Evolutionary conservation across 2,113 vertebrate species (phyloP).

Genomic region (Syrmaticus mikado): DNA sequence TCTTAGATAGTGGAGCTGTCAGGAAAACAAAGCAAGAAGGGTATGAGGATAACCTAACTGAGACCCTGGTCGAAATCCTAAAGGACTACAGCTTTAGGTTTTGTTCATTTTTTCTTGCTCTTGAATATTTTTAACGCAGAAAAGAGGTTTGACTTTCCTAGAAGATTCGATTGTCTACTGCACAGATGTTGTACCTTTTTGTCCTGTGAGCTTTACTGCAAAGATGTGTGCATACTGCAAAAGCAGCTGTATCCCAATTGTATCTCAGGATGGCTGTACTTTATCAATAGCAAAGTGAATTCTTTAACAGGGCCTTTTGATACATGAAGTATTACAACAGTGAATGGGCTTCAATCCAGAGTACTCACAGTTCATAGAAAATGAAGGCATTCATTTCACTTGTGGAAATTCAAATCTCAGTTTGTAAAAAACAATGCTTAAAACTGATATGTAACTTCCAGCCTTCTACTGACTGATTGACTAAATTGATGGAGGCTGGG

Average conservation of each 20-base stretch:
- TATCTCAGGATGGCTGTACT: not conserved
- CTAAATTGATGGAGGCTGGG: not conserved
- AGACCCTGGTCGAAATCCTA: not conserved
- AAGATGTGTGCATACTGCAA: fast-evolving
- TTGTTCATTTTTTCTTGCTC: not conserved
- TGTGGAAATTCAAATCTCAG: not conserved
- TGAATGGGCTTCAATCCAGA: not conserved
- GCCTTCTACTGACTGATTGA: not conserved
- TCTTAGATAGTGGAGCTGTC: not conserved
- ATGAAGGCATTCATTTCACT: not conserved
- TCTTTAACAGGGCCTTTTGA: not conserved
- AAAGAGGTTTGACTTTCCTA: not conserved
- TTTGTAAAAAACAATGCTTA: not conserved
- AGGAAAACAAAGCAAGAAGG: not conserved
- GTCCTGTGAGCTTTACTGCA: not conserved
- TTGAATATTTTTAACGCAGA: not conserved
- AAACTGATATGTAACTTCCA: not conserved
- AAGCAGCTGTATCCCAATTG: not conserved
- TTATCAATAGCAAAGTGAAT: not conserved
- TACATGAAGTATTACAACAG: not conserved
- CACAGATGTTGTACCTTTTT: not conserved
- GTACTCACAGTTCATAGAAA: not conserved
- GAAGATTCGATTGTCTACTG: not conserved
- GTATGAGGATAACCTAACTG: not conserved
- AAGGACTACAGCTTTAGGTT: not conserved